phyloP scores from a whole-genome alignment of 1,140 invertebrate genomes.

The Hetaerina americana region DNA sequence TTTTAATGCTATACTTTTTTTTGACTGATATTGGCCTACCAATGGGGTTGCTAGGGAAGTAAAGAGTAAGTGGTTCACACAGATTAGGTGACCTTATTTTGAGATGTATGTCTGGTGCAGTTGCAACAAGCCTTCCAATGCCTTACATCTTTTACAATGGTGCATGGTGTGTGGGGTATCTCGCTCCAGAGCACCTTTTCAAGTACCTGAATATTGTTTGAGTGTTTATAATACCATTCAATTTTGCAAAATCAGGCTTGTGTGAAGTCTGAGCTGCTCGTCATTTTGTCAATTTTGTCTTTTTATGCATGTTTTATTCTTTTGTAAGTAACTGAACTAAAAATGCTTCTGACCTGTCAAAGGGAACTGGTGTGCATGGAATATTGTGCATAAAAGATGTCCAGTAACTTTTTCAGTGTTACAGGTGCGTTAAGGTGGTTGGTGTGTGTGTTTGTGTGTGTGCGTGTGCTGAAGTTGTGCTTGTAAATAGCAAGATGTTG shows the following conservation, averaged over 20 bases:
- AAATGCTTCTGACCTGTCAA: not conserved
- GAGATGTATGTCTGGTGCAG: not conserved
- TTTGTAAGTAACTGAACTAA: not conserved
- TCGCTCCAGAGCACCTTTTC: not conserved
- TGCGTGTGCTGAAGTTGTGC: not conserved
- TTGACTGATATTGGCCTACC: not conserved
- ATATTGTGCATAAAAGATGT: not conserved
- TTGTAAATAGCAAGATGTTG: not conserved
- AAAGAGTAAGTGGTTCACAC: not conserved
- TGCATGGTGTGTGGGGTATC: not conserved
- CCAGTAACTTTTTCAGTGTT: not conserved
- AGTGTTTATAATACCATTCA: not conserved
- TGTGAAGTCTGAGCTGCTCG: not conserved
- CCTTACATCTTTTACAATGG: not conserved
- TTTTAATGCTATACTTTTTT: not conserved
- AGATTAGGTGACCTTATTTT: not conserved
- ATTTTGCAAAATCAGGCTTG: not conserved
- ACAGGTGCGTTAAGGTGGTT: not conserved
- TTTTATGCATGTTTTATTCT: constrained; percentile 1
- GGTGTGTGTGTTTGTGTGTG: not conserved
- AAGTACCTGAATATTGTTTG: not conserved
- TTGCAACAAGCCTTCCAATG: not conserved
- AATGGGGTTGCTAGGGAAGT: not conserved
- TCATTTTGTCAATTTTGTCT: not conserved
- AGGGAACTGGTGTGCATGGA: not conserved